Base-by-base conservation (phyloP, 2,888 invertebrate species). In the Cecidostiba fungosa region DNA sequence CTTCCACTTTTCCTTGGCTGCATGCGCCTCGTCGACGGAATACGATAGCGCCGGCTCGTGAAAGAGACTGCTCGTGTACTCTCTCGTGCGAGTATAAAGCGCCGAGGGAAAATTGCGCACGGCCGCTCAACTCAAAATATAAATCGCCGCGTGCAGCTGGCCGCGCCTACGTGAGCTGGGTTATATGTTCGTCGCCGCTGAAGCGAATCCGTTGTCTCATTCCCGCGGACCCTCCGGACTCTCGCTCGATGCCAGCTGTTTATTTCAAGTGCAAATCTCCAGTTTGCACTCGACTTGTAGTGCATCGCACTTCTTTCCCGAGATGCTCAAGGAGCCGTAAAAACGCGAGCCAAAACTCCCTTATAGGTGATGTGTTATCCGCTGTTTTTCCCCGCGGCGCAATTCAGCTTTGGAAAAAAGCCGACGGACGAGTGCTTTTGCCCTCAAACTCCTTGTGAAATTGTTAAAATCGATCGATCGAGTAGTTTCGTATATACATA, bases 151-250 rank as follows among this genome's bases (percentile, higher is more conserved):
- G 36, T 43, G 62, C 66, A 39, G 80, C 77, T 54, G 59, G 43
- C 59, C 81, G 36, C 39, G 47, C 29, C 72, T 82, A 79, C 85
- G 85, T 85, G 85, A 82, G 78, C 69, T 78, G 85, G 77, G 39
- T 77, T n/a, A n/a, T n/a, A 74, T 50, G 66, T 74, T 79, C 47
- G n/a, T 2, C n/a, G 8, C 10, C 43, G 16, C n/a, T 14, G 23
- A 19, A 59, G 32, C 19, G 29, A 62, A 26, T 72, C 23, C 73
- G 69, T 54, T 23, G 54, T 26, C 16, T 50, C 14, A n/a, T 6
- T 23, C 54, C 47, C 32, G 14, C n/a, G 16, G 50, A 5, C 26
- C 29, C 39, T 1, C n/a, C 36, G 14, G 8, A 50, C n/a, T 72
- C 32, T 36, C 39, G 66, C 76, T 59, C 59, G 16, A 10, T 19